Conservation (phyloP, 2,113 vertebrate species). For the Aix galericulata region DNA sequence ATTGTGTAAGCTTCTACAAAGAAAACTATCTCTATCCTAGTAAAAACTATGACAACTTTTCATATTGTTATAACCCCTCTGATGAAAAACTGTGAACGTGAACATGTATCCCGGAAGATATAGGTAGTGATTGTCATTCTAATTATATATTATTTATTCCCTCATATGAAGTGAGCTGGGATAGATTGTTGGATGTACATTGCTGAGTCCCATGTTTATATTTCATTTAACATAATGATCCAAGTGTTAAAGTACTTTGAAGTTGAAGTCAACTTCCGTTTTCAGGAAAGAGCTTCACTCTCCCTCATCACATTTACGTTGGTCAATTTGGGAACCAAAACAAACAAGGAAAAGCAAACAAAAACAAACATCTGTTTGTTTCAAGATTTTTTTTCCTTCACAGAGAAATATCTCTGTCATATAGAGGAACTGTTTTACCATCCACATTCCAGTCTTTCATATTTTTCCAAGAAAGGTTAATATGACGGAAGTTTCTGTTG, state of each 20-base stretch:
- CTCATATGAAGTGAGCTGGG: not conserved
- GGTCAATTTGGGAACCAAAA: not conserved
- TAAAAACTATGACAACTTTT: not conserved
- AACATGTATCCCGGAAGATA: not conserved
- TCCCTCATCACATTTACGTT: not conserved
- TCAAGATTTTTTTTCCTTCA: not conserved
- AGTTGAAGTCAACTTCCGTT: not conserved
- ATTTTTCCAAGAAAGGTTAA: not conserved
- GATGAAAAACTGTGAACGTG: not conserved
- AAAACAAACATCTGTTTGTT: not conserved
- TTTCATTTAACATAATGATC: not conserved
- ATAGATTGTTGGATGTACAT: not conserved
- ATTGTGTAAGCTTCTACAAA: no score
- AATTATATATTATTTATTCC: not conserved
- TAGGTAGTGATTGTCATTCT: not conserved
- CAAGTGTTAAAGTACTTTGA: not conserved
- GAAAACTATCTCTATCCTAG: no score
- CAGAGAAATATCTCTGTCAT: not conserved
- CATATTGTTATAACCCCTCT: not conserved
- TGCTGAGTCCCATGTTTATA: not conserved
- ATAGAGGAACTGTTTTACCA: not conserved
- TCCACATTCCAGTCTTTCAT: not conserved
- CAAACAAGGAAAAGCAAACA: fast-evolving
- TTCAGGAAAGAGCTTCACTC: not conserved
- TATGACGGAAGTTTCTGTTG: not conserved